These are phyloP conservation scores for Patella depressa DNA, from an alignment of 2,888 invertebrate genomes.

Conservation along the genomic window DNA sequence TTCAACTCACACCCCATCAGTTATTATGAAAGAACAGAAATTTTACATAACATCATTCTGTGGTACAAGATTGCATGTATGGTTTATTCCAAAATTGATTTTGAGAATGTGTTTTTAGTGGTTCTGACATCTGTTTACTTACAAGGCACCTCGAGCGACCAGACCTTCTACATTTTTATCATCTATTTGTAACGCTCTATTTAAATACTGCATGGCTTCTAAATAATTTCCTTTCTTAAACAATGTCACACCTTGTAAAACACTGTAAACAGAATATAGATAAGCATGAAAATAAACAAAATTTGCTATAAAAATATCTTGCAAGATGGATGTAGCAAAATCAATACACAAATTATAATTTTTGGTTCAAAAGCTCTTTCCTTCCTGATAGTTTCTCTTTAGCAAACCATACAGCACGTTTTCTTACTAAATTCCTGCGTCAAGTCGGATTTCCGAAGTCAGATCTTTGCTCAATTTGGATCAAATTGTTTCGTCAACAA, in stretches of 20 bases:
- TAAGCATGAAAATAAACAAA: background rate
- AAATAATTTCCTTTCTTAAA: constrained; percentile 84
- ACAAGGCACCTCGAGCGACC: constrained; percentile 79
- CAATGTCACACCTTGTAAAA: constrained; percentile 95
- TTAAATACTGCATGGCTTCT: constrained; percentile 68
- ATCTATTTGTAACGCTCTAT: constrained; percentile 69
- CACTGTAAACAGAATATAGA: constrained; percentile 74
- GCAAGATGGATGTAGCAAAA: background rate
- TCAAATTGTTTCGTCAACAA: too few species aligned
- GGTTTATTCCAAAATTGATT: too few species aligned
- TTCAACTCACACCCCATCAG: background rate
- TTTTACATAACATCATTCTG: too few species aligned
- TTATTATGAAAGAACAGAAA: background rate
- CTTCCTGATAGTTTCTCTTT: background rate
- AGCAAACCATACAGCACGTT: too few species aligned
- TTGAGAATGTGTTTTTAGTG: too few species aligned
- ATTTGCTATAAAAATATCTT: background rate
- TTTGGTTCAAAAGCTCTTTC: background rate
- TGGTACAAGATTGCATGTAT: too few species aligned
- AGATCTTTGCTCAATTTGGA: too few species aligned
- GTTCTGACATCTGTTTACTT: constrained; percentile 71
- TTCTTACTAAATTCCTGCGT: too few species aligned
- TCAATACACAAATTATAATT: background rate
- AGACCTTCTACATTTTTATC: constrained; percentile 90
- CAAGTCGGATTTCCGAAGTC: too few species aligned